These are phyloP conservation scores for Ceratitis capitata DNA, from an alignment of 1,140 invertebrate genomes.

Conservation along the genomic window DNA sequence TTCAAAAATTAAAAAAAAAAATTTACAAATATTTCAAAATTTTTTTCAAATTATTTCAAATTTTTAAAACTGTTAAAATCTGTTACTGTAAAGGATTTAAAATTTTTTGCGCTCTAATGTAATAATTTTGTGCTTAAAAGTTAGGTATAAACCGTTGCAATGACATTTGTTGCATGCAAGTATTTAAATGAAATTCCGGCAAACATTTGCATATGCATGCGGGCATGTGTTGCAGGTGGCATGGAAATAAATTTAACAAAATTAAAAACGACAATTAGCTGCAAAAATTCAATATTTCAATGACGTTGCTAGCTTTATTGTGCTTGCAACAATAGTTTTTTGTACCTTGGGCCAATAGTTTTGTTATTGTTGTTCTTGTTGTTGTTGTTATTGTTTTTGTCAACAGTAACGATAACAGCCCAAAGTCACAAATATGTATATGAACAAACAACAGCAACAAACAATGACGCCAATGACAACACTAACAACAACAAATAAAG, in stretches of 20 bases:
- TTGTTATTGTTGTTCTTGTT: background rate
- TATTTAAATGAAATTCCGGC: no score
- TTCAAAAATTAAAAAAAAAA: no score
- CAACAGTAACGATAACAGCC: background rate
- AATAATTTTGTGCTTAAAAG: no score
- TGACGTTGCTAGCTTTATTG: constrained; percentile 5
- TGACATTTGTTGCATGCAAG: background rate
- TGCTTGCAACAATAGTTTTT: background rate
- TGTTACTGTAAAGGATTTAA: no score
- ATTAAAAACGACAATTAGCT: background rate
- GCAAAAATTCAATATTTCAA: background rate
- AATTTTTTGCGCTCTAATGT: no score
- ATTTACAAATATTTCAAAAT: no score
- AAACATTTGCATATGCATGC: background rate
- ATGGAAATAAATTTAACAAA: background rate
- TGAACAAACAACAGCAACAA: no score
- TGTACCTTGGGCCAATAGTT: background rate
- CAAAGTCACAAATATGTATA: background rate
- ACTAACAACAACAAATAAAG: background rate
- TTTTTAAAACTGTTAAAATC: no score
- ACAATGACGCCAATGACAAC: background rate
- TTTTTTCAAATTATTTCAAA: no score
- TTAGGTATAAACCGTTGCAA: background rate
- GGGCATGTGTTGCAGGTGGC: background rate
- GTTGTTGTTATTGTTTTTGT: background rate